Evolutionary conservation across 2,113 vertebrate species (phyloP).

Genomic region (Lynx canadensis): DNA sequence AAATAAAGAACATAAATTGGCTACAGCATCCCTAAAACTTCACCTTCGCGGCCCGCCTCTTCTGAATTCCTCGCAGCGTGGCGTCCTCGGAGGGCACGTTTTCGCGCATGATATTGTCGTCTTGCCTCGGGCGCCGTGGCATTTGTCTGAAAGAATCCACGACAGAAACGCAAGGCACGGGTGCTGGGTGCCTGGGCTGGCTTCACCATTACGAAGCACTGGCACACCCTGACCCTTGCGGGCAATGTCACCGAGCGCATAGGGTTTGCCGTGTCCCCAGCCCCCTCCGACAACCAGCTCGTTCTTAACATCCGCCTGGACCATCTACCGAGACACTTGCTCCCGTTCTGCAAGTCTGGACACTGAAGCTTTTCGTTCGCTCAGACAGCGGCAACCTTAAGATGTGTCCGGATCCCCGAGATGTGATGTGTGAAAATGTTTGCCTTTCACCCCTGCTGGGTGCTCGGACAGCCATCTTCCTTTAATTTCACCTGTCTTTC

Average conservation of each 20-base stretch:
- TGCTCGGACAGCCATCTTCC: neutral
- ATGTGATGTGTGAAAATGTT: neutral
- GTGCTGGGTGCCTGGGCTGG: neutral
- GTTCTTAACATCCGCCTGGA: neutral
- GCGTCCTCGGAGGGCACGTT: neutral
- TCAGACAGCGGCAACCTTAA: neutral
- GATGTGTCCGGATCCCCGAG: neutral
- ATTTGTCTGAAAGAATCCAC: neutral
- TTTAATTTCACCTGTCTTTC: neutral
- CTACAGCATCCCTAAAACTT: neutral
- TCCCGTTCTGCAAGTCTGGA: neutral
- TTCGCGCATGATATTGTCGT: neutral
- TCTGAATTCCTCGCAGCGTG: neutral
- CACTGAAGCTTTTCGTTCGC: neutral
- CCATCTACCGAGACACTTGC: neutral
- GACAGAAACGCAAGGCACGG: neutral
- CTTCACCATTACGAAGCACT: accelerated
- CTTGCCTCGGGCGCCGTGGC: neutral
- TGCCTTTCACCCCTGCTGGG: neutral
- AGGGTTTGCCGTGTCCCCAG: accelerated
- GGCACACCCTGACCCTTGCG: neutral
- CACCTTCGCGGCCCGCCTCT: neutral
- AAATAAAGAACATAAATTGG: neutral
- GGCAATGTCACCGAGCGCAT: accelerated
- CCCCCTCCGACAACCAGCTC: neutral